These are phyloP conservation scores for Asbolus verrucosus DNA, from an alignment of 1,140 invertebrate genomes.

Conservation along the genomic window DNA sequence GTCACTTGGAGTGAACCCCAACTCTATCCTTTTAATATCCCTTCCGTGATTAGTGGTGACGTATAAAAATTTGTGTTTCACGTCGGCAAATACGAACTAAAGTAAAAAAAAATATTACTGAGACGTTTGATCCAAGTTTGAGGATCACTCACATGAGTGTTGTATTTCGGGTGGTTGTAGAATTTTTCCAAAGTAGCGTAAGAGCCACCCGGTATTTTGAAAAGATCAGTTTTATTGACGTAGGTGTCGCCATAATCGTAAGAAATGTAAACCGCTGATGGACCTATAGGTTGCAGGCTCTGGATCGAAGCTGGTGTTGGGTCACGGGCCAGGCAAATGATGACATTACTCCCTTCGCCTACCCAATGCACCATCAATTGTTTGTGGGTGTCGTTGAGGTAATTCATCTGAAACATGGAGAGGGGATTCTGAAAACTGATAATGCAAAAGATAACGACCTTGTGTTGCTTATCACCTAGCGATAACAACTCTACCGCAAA, in stretches of 20 bases:
- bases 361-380: slow-evolving; percentile 93
- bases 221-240: slow-evolving; percentile 77
- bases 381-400: slow-evolving; percentile 86
- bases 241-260: slow-evolving; percentile 88
- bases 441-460: too few relatives aligned
- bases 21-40: slow-evolving; percentile 70
- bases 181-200: slow-evolving; percentile 85
- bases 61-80: slow-evolving; percentile 80
- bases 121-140: too few relatives aligned
- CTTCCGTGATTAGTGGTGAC: slow-evolving; percentile 80
- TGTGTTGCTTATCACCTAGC: too few relatives aligned
- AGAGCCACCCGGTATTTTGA: slow-evolving; percentile 69
- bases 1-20: slow-evolving; percentile 82
- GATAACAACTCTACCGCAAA: too few relatives aligned
- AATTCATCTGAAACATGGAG: slow-evolving; percentile 76
- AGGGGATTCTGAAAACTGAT: slow-evolving; percentile 56
- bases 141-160: slow-evolving; percentile 75
- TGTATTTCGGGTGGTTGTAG: slow-evolving; percentile 83
- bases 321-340: slow-evolving; percentile 86
- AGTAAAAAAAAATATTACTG: too few relatives aligned
- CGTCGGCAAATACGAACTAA: slow-evolving; percentile 89
- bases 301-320: slow-evolving; percentile 67
- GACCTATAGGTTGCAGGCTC: slow-evolving; percentile 65
- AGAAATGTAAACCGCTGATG: slow-evolving; percentile 85
- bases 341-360: slow-evolving; percentile 85